phyloP scores from a whole-genome alignment of 2,113 vertebrate genomes.

The Lophochroa leadbeateri region DNA sequence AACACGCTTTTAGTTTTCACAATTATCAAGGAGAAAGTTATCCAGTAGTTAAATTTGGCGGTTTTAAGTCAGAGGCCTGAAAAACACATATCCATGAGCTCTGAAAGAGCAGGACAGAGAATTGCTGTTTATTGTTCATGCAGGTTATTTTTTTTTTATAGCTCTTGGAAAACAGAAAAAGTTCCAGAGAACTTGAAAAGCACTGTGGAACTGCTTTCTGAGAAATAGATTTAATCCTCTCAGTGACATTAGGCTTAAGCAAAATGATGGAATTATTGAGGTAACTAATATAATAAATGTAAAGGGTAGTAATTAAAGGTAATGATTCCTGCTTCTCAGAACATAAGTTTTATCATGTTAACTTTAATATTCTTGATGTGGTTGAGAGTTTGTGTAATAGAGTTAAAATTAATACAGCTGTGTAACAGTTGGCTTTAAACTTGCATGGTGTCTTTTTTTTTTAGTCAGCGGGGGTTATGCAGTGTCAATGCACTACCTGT shows the following conservation, averaged over 20 bases:
- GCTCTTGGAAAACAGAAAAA: constrained; percentile 7
- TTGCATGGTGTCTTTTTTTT: not conserved
- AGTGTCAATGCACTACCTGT: not conserved
- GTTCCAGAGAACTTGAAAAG: not conserved
- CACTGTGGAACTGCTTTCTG: not conserved
- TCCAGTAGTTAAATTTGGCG: not conserved
- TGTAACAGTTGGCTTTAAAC: not conserved
- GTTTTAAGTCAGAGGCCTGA: not conserved
- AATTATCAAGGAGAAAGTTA: not conserved
- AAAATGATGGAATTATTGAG: not conserved
- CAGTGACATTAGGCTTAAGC: not conserved
- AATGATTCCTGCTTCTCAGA: not conserved
- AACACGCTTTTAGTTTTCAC: not conserved
- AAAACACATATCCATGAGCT: not conserved
- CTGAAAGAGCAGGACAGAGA: not conserved
- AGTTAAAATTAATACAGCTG: not conserved
- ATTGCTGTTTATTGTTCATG: not conserved
- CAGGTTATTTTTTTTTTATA: not conserved
- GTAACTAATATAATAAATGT: not conserved
- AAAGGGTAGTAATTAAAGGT: not conserved
- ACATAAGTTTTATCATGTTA: not conserved
- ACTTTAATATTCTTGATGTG: not conserved
- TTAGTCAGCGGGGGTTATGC: not conserved
- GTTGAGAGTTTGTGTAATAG: not conserved
- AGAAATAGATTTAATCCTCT: not conserved